A percentile compares a stretch with the other conserved stretches of the same genome.
Conservation (phyloP, 2,113 vertebrate genomes). For the Glareola pratincola region DNA sequence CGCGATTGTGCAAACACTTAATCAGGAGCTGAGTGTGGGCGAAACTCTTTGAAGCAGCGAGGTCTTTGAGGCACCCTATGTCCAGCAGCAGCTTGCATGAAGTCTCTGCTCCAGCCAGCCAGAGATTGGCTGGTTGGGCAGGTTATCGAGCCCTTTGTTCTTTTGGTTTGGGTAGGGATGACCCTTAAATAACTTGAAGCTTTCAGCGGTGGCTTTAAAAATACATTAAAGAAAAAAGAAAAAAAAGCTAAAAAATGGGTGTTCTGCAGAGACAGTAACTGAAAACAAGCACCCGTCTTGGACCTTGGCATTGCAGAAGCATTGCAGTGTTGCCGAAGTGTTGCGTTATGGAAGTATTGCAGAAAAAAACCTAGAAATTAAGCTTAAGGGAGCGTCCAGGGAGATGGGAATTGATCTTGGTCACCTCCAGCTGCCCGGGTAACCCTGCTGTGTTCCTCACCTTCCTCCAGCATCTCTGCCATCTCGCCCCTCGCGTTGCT, state of each 20-base stretch:
- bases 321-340: too few species aligned
- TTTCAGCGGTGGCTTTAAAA: neutral
- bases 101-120: neutral
- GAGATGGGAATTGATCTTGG: neutral
- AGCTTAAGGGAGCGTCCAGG: neutral
- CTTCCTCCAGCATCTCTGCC: neutral
- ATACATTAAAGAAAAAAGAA: neutral
- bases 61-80: neutral
- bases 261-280: neutral
- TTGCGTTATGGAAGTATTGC: accelerated
- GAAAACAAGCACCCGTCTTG: neutral
- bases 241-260: neutral
- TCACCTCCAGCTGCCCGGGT: neutral
- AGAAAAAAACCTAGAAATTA: neutral
- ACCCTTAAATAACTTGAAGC: neutral
- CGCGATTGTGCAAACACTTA: accelerated
- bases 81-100: neutral
- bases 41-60: accelerated
- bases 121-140: neutral
- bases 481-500: neutral
- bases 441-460: neutral
- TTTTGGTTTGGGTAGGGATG: neutral
- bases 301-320: accelerated
- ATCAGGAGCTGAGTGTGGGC: accelerated
- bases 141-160: neutral